A percentile compares a stretch with the other conserved stretches of the same genome.
phyloP scores from a whole-genome alignment of 2,113 vertebrate species.

The Ancistrus triradiatus region DNA sequence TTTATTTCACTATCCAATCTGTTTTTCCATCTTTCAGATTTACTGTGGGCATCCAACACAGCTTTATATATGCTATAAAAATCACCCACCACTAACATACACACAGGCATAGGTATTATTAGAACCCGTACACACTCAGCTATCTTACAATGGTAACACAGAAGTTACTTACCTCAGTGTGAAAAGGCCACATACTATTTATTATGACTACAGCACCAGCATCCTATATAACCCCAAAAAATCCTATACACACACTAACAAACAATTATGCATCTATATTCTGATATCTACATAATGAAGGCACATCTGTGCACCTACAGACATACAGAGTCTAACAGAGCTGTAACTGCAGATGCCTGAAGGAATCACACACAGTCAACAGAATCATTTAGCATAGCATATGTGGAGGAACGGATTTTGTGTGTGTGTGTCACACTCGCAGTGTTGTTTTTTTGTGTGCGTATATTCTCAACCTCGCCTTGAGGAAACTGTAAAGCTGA shows the following conservation, averaged over 20 bases:
- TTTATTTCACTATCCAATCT: slow-evolving; percentile 27
- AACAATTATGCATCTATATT: no score
- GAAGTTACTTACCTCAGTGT: no score
- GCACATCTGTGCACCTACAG: no score
- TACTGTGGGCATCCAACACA: slow-evolving; percentile 18
- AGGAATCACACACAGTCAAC: slow-evolving; percentile 7
- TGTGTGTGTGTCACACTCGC: neutral
- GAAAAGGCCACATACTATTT: no score
- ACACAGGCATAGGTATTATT: neutral
- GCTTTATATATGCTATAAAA: slow-evolving; percentile 40
- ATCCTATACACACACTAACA: no score
- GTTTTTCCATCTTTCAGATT: slow-evolving; percentile 32
- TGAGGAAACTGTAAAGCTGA: neutral
- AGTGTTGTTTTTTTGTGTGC: no score
- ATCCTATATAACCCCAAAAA: no score
- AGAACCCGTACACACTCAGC: no score
- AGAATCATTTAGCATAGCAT: slow-evolving; percentile 21
- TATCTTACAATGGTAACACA: no score
- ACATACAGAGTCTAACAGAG: no score
- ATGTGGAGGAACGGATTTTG: neutral
- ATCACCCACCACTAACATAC: neutral
- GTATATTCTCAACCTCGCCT: slow-evolving; percentile 9
- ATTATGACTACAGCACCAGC: no score
- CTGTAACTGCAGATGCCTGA: slow-evolving; percentile 17
- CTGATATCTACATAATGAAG: no score